Percentiles rank a stretch among this genome's conserved stretches.
These are phyloP conservation scores for Acrobasis consociella DNA, from an alignment of 2,888 invertebrate species.

Conservation along the genomic window DNA sequence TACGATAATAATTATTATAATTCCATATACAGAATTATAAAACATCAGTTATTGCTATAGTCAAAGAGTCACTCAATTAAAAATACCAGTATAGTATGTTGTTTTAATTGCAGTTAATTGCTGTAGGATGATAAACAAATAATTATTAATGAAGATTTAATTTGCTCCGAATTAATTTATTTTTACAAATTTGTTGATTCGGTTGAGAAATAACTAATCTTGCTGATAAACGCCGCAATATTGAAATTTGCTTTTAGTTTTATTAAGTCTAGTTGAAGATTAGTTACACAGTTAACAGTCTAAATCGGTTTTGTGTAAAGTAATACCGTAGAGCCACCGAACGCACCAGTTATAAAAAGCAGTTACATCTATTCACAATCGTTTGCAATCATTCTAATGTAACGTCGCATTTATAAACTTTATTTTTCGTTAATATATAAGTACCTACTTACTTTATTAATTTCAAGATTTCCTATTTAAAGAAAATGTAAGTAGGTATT, in stretches of 20 bases:
- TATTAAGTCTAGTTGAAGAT: constrained; percentile 3
- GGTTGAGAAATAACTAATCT: not conserved
- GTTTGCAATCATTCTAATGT: not conserved
- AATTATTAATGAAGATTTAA: not conserved
- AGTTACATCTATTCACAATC: constrained; percentile 14
- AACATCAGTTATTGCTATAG: not conserved
- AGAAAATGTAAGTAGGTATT: not conserved
- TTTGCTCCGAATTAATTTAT: not conserved
- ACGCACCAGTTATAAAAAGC: constrained; percentile 9
- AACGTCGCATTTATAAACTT: not conserved
- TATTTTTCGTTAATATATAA: not conserved
- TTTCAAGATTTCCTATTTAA: not conserved
- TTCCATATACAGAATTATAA: not conserved
- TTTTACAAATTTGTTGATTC: not conserved
- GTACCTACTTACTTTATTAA: not conserved
- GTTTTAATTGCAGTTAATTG: not conserved
- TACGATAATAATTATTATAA: not conserved
- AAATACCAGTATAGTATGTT: not conserved
- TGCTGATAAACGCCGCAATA: not conserved
- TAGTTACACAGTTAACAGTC: constrained; percentile 15
- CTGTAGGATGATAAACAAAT: not conserved
- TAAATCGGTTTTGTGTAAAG: constrained; percentile 14
- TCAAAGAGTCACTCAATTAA: not conserved
- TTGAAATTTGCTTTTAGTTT: constrained; percentile 8
- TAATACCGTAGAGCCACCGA: constrained; percentile 9